Base-by-base conservation (phyloP, 64 coral and sea anemone genomes). In the Pocillopora verrucosa region DNA sequence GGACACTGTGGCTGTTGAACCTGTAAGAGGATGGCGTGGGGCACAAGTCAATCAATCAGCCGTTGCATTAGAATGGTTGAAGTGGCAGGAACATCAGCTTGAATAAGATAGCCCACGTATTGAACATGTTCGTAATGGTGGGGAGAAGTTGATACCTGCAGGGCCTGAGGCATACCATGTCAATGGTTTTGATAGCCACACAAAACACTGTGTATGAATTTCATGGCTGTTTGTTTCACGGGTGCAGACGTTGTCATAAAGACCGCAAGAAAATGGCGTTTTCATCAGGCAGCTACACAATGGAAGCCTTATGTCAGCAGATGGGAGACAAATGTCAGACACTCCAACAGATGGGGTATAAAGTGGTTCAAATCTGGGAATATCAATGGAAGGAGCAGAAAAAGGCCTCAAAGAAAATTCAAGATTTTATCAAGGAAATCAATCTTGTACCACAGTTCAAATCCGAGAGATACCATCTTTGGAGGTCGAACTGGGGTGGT, bases 21-120 rank as follows among this genome's bases (percentile, higher is more conserved):
- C 89, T 0, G 16, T 91, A 11, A 3, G 11, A 17, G 89, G 89
- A 1, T 91, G 89, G 89, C 72, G 79, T 19, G 26, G 30, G n/a
- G n/a, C n/a, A 17, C 3, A 76, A 10, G 56, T 74, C 67, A 83
- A 91, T 10, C 80, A 84, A 16, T 91, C 80, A 0, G 0, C 16
- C 0, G 89, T 76, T 5, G 58, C 89, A 11, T 36, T 84, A 17
- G 69, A 84, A 34, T 91, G 89, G 80, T 0, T 36, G 4, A 16
- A 26, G 0, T n/a, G 61, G 30, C 15, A 65, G 17, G 34, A 61
- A 2, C 13, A 76, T 0, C n/a, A 34, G 5, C 45, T 76, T 1
- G 9, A 35, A 10, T 34, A n/a, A 1, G 58, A n/a, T 30, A 12
- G 59, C 15, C 0, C 37, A 51, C 15, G 2, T 10, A 10, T 38